Base-by-base conservation (phyloP, 2,888 invertebrate species). In the Mantis religiosa region DNA sequence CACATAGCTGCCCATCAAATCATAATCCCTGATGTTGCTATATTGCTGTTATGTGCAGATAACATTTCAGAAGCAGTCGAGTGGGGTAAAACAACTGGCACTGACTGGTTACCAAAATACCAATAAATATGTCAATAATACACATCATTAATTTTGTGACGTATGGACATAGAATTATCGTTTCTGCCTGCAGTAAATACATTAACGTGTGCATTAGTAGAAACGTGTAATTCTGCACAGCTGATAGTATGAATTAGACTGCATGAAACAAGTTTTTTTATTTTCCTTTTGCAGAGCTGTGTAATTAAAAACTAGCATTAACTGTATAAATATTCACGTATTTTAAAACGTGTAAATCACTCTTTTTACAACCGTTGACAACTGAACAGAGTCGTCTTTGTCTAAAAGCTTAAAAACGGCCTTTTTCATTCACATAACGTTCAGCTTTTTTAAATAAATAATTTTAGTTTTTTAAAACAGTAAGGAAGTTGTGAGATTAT, bases 71-170 rank as follows among this genome's bases (percentile, higher is more conserved):
- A 20, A 71, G 3, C 54, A 71, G 20, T 71, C 54, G 54, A 20
- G 1, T 3, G 25, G 54, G 54, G 4, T 1, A 71, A 41, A 71
- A 71, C 25, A 71, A 71, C 54, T 71, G 54, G 20, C 8, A 20
- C 54, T 71, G 54, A 71, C 54, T 71, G 71, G 30, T n/a, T 30
- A 84, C 15, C 28, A 30, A 34, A 82, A 9, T n/a, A 82, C 82
- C 87, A 87, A 87, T 87, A 87, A 87, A 87, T 87, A 82, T 87
- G 87, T 87, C 87, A 87, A 87, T 87, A 87, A 87, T 34, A 82
- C 87, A 87, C 82, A 34, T 87, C 87, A 87, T 87, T 87, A 87
- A 87, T 87, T 87, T 87, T 82, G 81, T 28, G 81, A 82, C 41
- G 87, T 87, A 82, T 87, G 87, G 30, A 82, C 82, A 82, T 12